Conservation (phyloP, 2,113 vertebrate genomes). For the Alexandromys fortis region DNA sequence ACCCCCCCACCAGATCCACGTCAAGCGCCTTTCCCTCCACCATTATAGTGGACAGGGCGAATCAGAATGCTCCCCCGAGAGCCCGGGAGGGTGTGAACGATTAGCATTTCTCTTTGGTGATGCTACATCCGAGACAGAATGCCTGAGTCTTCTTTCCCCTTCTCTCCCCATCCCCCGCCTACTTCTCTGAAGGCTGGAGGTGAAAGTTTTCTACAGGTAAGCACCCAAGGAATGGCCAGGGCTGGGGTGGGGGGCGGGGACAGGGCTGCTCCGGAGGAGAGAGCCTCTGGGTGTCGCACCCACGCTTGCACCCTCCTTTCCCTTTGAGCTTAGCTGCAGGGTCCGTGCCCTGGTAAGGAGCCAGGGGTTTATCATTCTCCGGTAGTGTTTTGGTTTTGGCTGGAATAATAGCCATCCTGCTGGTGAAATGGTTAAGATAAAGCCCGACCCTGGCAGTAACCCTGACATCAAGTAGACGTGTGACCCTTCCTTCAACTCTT, state of each 20-base stretch:
- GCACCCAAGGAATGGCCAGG: conserved; percentile 50
- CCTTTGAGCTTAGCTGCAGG: background rate
- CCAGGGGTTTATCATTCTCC: background rate
- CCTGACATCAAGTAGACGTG: background rate
- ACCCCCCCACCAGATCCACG: background rate
- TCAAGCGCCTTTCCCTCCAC: background rate
- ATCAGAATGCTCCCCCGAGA: background rate
- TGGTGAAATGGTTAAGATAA: background rate
- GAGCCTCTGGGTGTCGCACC: background rate
- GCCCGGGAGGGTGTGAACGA: background rate
- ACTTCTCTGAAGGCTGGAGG: conserved; percentile 74
- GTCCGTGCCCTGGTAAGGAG: background rate
- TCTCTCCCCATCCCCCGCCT: conserved; percentile 45
- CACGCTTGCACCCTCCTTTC: background rate
- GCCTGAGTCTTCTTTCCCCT: conserved; percentile 78
- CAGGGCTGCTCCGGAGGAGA: background rate
- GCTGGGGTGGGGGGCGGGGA: background rate
- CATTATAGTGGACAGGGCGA: background rate
- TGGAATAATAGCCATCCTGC: background rate
- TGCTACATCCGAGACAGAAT: conserved; percentile 5
- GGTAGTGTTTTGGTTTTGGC: background rate
- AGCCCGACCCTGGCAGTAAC: background rate
- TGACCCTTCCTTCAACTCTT: background rate
- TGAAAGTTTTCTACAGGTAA: conserved; percentile 73
- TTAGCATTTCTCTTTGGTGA: conserved; percentile 55